Conservation (phyloP, 2,888 invertebrate genomes). For the Hymenopus coronatus region DNA sequence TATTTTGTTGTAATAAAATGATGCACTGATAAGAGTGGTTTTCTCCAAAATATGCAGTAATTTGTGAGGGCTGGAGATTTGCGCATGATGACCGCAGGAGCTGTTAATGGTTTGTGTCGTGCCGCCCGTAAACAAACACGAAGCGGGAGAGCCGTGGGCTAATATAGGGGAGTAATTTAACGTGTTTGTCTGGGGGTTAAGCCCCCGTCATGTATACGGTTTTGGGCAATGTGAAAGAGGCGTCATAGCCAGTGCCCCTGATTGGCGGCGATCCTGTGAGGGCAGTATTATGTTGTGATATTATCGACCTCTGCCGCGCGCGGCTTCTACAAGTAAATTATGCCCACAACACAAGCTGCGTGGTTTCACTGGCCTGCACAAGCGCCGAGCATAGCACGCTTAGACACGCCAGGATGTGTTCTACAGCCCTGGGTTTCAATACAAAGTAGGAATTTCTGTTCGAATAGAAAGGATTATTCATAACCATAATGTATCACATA, state of each 20-base stretch:
- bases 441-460: too few relatives aligned
- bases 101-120: neutral
- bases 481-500: too few relatives aligned
- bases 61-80: neutral
- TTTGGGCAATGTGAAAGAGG: neutral
- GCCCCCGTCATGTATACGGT: slow-evolving; percentile 18
- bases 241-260: neutral
- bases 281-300: neutral
- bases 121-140: neutral
- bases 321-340: neutral
- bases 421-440: too few relatives aligned
- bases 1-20: too few relatives aligned
- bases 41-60: neutral
- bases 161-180: slow-evolving; percentile 19
- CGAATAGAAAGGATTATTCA: too few relatives aligned
- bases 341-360: neutral
- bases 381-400: neutral
- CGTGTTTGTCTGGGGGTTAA: slow-evolving; percentile 16
- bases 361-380: neutral
- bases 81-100: neutral
- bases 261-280: neutral
- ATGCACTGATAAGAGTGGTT: too few relatives aligned
- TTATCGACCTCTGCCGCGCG: neutral
- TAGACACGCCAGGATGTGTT: too few relatives aligned
- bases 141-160: neutral